Percentiles rank a stretch among this genome's conserved stretches.
These are phyloP conservation scores for Thamnophis sirtalis DNA, from an alignment of 2,113 vertebrate genomes.

Conservation along the genomic window DNA sequence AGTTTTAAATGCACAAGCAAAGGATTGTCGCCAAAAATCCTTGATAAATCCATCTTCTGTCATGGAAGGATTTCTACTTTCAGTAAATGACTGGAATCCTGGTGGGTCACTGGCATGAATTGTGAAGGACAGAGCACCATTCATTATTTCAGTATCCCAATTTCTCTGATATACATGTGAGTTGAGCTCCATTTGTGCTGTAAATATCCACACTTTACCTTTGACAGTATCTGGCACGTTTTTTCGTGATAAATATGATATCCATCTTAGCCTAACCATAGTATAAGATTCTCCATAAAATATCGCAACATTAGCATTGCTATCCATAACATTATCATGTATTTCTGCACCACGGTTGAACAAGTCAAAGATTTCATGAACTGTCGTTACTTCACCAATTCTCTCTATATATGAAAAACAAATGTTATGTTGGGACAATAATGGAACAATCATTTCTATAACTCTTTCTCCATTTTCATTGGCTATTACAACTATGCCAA, in stretches of 20 bases:
- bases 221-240: not conserved
- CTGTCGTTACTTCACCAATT: not conserved
- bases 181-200: not conserved
- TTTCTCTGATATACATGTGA: not conserved
- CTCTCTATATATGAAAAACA: not conserved
- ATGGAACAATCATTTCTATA: not conserved
- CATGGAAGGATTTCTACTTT: not conserved
- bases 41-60: not conserved
- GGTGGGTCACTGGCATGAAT: not conserved
- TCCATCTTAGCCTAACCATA: not conserved
- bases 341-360: not conserved
- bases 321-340: not conserved
- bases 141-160: not conserved
- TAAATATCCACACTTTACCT: not conserved
- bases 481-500: not conserved
- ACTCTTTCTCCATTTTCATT: not conserved
- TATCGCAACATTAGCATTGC: not conserved
- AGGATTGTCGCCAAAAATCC: conserved; percentile 6
- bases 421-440: not conserved
- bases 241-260: not conserved
- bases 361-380: not conserved
- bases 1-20: not conserved
- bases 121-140: not conserved
- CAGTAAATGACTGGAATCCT: not conserved
- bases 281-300: not conserved